Evolutionary conservation across 2,888 invertebrate species (phyloP).

Genomic region (Carterocephalus palaemon): DNA sequence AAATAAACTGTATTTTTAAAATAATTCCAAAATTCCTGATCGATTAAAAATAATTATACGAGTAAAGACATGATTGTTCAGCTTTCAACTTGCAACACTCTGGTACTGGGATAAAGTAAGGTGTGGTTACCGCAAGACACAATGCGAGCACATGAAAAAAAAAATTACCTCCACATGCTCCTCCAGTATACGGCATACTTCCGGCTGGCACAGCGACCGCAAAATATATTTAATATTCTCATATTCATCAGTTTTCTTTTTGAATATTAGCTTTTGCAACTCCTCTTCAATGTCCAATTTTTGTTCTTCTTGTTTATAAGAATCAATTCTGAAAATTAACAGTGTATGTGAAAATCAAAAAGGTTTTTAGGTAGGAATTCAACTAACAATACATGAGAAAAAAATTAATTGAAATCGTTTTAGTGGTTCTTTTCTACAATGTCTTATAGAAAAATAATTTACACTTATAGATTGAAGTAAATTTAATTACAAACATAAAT

Average conservation of each 20-base stretch:
- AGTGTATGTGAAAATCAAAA: constrained; percentile 3
- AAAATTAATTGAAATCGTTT: no score
- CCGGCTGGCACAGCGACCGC: constrained; percentile 34
- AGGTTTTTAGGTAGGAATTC: constrained; percentile 3
- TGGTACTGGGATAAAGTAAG: no score
- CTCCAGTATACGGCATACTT: constrained; percentile 40
- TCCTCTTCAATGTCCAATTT: constrained; percentile 43
- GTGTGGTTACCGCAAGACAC: neutral
- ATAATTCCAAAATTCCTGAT: no score
- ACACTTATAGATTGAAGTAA: no score
- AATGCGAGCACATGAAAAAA: neutral
- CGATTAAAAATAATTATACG: no score
- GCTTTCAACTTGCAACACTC: no score
- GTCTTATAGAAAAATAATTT: no score
- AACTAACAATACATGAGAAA: neutral
- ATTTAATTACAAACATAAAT: no score
- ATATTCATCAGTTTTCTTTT: constrained; percentile 42
- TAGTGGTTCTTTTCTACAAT: no score
- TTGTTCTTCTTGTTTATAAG: constrained; percentile 39
- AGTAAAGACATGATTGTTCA: no score
- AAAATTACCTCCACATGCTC: constrained; percentile 45
- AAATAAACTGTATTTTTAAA: no score
- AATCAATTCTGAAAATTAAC: constrained; percentile 43
- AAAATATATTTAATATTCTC: constrained; percentile 36
- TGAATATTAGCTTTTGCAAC: constrained; percentile 33